Conservation (phyloP, 2,113 vertebrate species). For the Petrocephalus zakoni region DNA sequence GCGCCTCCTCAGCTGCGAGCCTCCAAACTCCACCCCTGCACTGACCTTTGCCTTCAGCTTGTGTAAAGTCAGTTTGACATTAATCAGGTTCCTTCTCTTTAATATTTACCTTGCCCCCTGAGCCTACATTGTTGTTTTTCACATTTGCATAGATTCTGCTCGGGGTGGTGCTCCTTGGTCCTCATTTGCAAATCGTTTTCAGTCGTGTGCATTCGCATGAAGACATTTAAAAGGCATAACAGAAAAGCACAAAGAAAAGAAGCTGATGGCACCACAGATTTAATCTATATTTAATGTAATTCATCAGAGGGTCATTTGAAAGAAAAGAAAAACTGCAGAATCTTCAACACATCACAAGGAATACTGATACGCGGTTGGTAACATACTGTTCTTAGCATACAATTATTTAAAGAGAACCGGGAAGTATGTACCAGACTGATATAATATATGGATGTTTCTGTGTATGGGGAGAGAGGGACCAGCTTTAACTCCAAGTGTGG, state of each 20-base stretch:
- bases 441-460: neutral
- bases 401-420: neutral
- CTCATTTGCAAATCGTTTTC: neutral
- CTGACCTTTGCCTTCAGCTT: constrained; percentile 41
- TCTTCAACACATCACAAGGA: neutral
- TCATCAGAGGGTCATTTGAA: constrained; percentile 22
- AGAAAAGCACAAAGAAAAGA: neutral
- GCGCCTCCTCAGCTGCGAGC: neutral
- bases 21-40: constrained; percentile 17
- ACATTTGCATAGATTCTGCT: neutral
- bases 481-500: neutral
- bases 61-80: constrained; percentile 35
- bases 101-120: constrained; percentile 39
- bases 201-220: neutral
- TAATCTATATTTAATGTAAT: constrained; percentile 37
- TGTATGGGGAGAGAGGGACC: neutral
- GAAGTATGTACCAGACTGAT: neutral
- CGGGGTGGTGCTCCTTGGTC: neutral
- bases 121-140: neutral
- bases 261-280: neutral
- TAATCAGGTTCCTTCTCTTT: constrained; percentile 23
- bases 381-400: neutral
- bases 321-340: neutral
- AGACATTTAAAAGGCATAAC: neutral
- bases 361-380: neutral